Conservation (phyloP, 2,888 invertebrate species). For the Acheta domesticus region DNA sequence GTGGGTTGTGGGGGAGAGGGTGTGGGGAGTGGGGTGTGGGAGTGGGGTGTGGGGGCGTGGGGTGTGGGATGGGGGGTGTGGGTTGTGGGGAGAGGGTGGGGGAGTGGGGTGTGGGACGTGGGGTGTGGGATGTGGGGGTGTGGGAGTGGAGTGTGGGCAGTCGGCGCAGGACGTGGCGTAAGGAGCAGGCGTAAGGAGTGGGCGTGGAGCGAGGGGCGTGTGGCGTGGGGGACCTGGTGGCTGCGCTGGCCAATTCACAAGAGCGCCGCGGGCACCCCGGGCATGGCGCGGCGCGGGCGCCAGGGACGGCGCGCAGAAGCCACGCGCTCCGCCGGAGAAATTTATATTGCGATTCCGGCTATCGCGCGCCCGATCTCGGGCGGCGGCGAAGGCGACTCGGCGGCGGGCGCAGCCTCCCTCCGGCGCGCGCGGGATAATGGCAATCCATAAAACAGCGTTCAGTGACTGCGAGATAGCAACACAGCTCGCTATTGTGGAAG, state of each 20-base stretch:
- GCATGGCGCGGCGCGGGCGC: not conserved
- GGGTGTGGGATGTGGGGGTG: too few relatives aligned
- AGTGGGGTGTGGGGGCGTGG: too few relatives aligned
- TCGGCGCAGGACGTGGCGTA: too few relatives aligned
- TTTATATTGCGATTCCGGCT: constrained; percentile 1
- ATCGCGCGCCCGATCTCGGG: not conserved
- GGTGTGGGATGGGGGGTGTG: too few relatives aligned
- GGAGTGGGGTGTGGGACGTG: fast-evolving
- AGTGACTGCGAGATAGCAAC: constrained; percentile 5
- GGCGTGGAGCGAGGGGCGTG: not conserved
- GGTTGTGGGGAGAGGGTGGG: fast-evolving
- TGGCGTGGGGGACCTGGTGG: not conserved
- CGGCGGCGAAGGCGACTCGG: not conserved
- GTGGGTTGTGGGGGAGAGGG: too few relatives aligned
- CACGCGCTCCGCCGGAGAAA: not conserved
- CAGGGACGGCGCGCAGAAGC: too few relatives aligned
- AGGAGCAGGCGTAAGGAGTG: not conserved
- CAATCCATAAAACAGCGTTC: not conserved
- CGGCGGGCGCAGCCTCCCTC: not conserved
- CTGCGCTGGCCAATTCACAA: too few relatives aligned
- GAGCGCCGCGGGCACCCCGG: not conserved
- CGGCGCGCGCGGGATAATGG: not conserved
- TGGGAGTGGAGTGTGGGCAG: fast-evolving
- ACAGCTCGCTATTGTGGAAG: not conserved
- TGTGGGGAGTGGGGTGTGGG: too few relatives aligned